Base-by-base conservation (phyloP, 2,797 vertebrate genomes). In the Sardinella longiceps region DNA sequence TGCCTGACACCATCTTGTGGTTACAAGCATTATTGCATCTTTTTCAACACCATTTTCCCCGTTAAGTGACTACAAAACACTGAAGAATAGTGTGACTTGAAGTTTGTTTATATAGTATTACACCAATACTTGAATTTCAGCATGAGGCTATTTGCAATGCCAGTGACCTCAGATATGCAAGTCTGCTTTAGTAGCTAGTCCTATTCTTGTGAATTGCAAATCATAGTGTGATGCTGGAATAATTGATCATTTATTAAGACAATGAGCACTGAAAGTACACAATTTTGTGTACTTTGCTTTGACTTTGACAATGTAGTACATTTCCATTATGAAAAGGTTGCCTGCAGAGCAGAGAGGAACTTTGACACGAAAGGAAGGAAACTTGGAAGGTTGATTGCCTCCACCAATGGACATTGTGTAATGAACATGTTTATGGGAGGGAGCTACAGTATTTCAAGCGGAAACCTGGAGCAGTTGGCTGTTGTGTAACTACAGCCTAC, bases 331-430 rank as follows among this genome's bases (percentile, higher is more conserved):
- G 63, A 70, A 70, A 70, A 15, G 28, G 28, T 14, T 5, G 63
- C 63, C 63, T 30, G 23, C 63, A 33, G 14, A 33, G 14, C 30
- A 70, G 28, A 37, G 30, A 70, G 63, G 30, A 37, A 18, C 63
- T 70, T 33, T 70, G 28, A 70, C 63, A 70, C 30, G 6, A 70
- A 70, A 33, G 56, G 63, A 70, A 70, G 63, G 63, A 70, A 70
- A 70, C 63, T 70, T 70, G 63, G 30, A 70, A 33, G 63, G 63
- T 33, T 33, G 63, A 30, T 70, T 30, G 63, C 28, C 28, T 70
- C 28, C 30, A 70, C 63, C 28, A 70, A 18, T 18, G 63, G 63
- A 15, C 63, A 70, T 70, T 70, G 63, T 70, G 63, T 33, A 70
- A 70, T 33, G 63, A 33, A 18, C 63, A 70, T 70, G 63, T 18